Evolutionary conservation across 2,888 invertebrate genomes (phyloP).

Genomic region (Dolomedes plantarius): DNA sequence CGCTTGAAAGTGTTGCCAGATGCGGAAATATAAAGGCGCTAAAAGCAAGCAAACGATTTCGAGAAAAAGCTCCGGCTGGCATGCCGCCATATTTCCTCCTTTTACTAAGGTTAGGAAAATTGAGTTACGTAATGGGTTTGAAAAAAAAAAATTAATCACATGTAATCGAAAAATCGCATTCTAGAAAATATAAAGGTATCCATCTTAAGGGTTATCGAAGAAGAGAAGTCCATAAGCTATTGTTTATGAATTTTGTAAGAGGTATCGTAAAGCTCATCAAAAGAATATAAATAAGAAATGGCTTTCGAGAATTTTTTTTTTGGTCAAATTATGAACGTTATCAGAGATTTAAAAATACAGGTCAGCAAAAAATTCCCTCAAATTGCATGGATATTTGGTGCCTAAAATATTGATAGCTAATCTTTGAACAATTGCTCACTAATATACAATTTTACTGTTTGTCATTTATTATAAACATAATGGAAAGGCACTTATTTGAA

Average conservation of each 20-base stretch:
- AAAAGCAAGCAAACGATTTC: conserved; percentile 24
- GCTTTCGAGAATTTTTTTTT: neutral
- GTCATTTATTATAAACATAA: too few species aligned
- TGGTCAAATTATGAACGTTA: too few species aligned
- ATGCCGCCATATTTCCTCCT: conserved; percentile 38
- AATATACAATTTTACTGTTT: too few species aligned
- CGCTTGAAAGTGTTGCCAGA: conserved; percentile 42
- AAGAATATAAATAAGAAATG: conserved; percentile 47
- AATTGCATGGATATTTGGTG: too few species aligned
- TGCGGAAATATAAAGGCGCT: conserved; percentile 33
- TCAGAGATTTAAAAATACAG: too few species aligned
- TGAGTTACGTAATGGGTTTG: conserved; percentile 62
- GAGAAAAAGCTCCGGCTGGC: conserved; percentile 20
- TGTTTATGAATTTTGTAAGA: conserved; percentile 17
- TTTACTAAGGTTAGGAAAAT: conserved; percentile 45
- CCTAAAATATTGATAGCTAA: too few species aligned
- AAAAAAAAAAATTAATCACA: conserved; percentile 17
- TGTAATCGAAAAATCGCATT: conserved; percentile 29
- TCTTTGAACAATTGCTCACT: too few species aligned
- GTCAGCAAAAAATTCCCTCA: too few species aligned
- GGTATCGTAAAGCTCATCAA: conserved; percentile 22
- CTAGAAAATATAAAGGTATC: conserved; percentile 29
- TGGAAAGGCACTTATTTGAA: too few species aligned
- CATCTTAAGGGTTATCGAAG: conserved; percentile 30
- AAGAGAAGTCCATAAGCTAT: conserved; percentile 26